phyloP scores from a whole-genome alignment of 2,888 invertebrate species.

The Spatulosminthurus flaviceps region DNA sequence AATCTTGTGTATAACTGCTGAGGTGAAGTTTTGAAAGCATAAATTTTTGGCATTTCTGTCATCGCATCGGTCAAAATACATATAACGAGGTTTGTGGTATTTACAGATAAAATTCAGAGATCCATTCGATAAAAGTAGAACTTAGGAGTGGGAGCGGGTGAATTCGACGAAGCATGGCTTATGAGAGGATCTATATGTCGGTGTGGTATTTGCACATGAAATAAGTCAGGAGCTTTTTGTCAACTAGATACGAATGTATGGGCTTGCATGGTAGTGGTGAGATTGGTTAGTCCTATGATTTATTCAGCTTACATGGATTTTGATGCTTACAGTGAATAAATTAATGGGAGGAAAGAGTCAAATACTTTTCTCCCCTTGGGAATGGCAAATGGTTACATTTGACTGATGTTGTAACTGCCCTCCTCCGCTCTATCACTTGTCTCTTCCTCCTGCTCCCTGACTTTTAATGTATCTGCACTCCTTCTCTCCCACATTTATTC shows the following conservation, averaged over 20 bases:
- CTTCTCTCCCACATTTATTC: neutral
- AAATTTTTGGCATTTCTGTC: too few species aligned
- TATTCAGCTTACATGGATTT: slow-evolving; percentile 16
- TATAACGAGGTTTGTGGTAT: too few species aligned
- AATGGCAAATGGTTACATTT: neutral
- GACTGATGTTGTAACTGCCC: neutral
- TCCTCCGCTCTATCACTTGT: slow-evolving; percentile 4
- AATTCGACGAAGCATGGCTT: too few species aligned
- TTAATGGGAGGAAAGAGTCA: slow-evolving; percentile 4
- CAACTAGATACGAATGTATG: neutral
- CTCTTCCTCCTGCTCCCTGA: neutral
- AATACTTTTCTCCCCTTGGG: slow-evolving; percentile 18
- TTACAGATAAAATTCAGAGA: too few species aligned
- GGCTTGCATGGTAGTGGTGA: neutral
- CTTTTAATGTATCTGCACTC: neutral
- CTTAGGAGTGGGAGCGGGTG: too few species aligned
- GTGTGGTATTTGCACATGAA: too few species aligned
- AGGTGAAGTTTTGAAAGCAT: too few species aligned
- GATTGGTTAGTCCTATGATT: neutral
- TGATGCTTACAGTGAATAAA: slow-evolving; percentile 20
- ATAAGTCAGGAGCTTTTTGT: neutral
- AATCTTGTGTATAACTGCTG: too few species aligned
- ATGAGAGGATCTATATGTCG: too few species aligned
- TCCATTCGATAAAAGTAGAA: too few species aligned
- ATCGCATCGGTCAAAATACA: too few species aligned